A percentile compares a stretch with the other conserved stretches of the same genome.
Conservation (phyloP, 2,113 vertebrate genomes). For the Phycodurus eques region DNA sequence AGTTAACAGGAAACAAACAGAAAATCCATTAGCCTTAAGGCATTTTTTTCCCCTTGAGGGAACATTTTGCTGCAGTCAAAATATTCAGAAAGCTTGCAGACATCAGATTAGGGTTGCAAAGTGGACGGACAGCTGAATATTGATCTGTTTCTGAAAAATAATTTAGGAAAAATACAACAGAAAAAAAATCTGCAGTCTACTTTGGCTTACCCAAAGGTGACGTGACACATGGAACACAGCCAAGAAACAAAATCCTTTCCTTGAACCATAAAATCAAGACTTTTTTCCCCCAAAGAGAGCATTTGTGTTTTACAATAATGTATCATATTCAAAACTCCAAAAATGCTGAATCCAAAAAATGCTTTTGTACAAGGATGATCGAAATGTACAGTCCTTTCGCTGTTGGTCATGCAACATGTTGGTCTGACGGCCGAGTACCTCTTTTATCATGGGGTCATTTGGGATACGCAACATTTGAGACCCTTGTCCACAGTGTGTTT, state of each 20-base stretch:
- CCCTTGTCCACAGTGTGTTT: slow-evolving; percentile 49
- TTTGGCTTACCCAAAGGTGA: slow-evolving; percentile 76
- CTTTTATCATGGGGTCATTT: slow-evolving; percentile 52
- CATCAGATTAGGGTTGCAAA: slow-evolving; percentile 55
- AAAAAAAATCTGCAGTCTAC: slow-evolving; percentile 74
- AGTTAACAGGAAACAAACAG: slow-evolving; percentile 52
- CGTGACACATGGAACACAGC: slow-evolving; percentile 69
- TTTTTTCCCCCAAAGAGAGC: slow-evolving; percentile 39
- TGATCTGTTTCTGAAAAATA: slow-evolving; percentile 38
- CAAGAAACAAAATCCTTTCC: slow-evolving; percentile 52
- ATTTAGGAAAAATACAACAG: slow-evolving; percentile 40
- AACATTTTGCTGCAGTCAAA: slow-evolving; percentile 37
- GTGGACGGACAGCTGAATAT: slow-evolving; percentile 67
- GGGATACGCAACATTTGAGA: slow-evolving; percentile 56
- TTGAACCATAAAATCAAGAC: slow-evolving; percentile 48
- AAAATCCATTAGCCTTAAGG: slow-evolving; percentile 39
- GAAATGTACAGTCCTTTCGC: slow-evolving; percentile 59
- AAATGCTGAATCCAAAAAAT: slow-evolving; percentile 43
- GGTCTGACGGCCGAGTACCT: slow-evolving; percentile 54
- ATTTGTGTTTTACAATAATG: slow-evolving; percentile 50
- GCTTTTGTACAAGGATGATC: slow-evolving; percentile 54
- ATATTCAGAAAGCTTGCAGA: slow-evolving; percentile 41
- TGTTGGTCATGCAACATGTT: slow-evolving; percentile 72
- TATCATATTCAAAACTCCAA: slow-evolving; percentile 52
- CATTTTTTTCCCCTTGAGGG: slow-evolving; percentile 29